These are phyloP conservation scores for Eudyptes chrysolophus DNA, from an alignment of 2,113 vertebrate species.

Conservation along the genomic window DNA sequence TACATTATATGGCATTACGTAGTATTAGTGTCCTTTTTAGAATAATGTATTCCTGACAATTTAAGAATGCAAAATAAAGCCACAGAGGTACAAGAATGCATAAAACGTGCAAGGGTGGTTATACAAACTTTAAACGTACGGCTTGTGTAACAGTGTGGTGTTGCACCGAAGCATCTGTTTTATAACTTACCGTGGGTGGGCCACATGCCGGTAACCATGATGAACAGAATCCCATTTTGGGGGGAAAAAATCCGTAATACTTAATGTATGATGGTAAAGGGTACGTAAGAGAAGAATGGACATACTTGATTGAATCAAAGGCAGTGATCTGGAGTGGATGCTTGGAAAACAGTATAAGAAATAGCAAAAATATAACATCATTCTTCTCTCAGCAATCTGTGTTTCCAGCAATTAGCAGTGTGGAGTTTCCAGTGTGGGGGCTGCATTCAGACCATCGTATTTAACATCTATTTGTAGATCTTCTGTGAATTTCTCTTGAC, in stretches of 20 bases:
- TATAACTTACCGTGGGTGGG: not conserved
- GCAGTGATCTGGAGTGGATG: not conserved
- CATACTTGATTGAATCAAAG: not conserved
- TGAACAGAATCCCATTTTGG: not conserved
- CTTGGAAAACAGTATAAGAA: not conserved
- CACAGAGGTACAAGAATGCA: not conserved
- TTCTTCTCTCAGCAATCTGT: not conserved
- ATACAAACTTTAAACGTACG: not conserved
- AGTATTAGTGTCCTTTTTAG: not conserved
- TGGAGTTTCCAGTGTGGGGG: not conserved
- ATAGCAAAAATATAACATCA: not conserved
- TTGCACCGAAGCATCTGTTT: not conserved
- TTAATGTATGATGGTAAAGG: not conserved
- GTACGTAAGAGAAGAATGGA: not conserved
- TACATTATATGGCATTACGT: accelerated
- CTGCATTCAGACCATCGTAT: not conserved
- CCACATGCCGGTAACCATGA: not conserved
- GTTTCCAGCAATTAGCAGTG: not conserved
- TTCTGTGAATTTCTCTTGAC: not conserved
- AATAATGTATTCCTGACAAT: not conserved
- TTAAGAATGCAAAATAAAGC: not conserved
- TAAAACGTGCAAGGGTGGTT: not conserved
- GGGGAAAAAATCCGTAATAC: not conserved
- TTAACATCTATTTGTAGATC: not conserved
- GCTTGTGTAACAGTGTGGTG: not conserved